A percentile compares a stretch with the other conserved stretches of the same genome.
Evolutionary conservation across 2,797 vertebrate species (phyloP).

Genomic region (Spea hammondii): DNA sequence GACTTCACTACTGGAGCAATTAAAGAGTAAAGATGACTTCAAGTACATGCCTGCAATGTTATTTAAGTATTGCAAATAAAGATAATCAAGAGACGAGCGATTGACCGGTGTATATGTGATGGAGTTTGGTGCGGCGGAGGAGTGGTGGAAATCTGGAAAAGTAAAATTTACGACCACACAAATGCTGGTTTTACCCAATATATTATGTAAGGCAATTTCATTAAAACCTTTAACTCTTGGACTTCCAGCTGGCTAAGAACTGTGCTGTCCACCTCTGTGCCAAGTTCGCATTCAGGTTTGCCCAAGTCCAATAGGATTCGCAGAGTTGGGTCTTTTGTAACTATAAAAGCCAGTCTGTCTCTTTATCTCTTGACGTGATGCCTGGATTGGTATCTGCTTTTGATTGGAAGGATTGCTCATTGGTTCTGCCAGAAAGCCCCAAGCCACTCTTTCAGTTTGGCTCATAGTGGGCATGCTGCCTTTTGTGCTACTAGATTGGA

Average conservation of each 20-base stretch:
- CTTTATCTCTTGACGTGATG: background rate
- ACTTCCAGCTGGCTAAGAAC: too few species aligned
- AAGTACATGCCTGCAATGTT: constrained; percentile 73
- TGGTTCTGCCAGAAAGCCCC: constrained; percentile 1
- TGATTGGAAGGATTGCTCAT: constrained; percentile 13
- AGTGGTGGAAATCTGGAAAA: too few species aligned
- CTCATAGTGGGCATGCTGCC: background rate
- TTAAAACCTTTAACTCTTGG: too few species aligned
- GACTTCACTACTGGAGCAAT: constrained; percentile 70
- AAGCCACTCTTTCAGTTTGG: constrained; percentile 3
- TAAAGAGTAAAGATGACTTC: constrained; percentile 70
- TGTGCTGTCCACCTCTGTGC: too few species aligned
- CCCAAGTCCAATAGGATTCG: constrained; percentile 54
- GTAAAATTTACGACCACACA: too few species aligned
- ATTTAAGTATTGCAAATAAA: constrained; percentile 51
- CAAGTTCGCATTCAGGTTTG: constrained; percentile 2
- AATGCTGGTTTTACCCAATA: too few species aligned
- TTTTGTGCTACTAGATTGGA: constrained; percentile 4
- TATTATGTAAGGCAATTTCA: too few species aligned
- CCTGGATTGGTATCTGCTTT: constrained; percentile 8
- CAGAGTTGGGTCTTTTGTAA: background rate
- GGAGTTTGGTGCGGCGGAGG: too few species aligned
- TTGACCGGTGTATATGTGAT: too few species aligned
- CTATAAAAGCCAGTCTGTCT: background rate
- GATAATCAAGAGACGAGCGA: too few species aligned